Evolutionary conservation across 2,797 vertebrate genomes (phyloP).

Genomic region (Enteromius viviparus): DNA sequence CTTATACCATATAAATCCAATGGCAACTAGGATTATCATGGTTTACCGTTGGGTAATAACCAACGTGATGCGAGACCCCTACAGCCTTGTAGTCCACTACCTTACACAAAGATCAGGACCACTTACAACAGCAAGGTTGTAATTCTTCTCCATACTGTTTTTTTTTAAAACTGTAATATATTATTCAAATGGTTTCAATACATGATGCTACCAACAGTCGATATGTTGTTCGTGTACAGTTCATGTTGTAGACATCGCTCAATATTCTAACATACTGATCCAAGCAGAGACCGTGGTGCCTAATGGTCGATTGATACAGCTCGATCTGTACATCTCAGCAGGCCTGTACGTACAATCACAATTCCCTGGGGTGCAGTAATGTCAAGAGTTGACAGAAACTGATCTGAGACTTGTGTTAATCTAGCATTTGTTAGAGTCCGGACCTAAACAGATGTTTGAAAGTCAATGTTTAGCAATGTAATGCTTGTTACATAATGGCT

Average conservation of each 20-base stretch:
- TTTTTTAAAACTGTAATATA: background rate
- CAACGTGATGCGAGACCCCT: background rate
- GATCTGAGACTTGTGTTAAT: background rate
- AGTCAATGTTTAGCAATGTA: conserved; percentile 37
- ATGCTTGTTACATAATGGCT: conserved; percentile 44
- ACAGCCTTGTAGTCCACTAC: background rate
- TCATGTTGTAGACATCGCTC: background rate
- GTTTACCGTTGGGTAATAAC: conserved; percentile 7
- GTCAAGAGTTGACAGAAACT: conserved; percentile 18
- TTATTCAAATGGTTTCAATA: background rate
- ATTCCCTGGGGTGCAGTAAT: conserved; percentile 4
- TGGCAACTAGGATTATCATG: conserved; percentile 38
- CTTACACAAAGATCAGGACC: background rate
- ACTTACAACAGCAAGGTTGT: background rate
- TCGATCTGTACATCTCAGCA: conserved; percentile 29
- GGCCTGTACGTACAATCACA: conserved; percentile 17
- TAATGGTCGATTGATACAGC: conserved; percentile 3
- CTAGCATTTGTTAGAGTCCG: conserved; percentile 11
- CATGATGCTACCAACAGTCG: background rate
- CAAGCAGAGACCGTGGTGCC: background rate
- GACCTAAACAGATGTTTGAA: conserved; percentile 17
- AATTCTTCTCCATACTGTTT: background rate
- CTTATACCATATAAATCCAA: conserved; percentile 21
- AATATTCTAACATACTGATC: background rate
- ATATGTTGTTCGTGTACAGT: conserved; percentile 14